Percentiles rank a stretch among this genome's conserved stretches.
Conservation (phyloP, 2,888 invertebrate genomes). For the Matsumyia berberina region DNA sequence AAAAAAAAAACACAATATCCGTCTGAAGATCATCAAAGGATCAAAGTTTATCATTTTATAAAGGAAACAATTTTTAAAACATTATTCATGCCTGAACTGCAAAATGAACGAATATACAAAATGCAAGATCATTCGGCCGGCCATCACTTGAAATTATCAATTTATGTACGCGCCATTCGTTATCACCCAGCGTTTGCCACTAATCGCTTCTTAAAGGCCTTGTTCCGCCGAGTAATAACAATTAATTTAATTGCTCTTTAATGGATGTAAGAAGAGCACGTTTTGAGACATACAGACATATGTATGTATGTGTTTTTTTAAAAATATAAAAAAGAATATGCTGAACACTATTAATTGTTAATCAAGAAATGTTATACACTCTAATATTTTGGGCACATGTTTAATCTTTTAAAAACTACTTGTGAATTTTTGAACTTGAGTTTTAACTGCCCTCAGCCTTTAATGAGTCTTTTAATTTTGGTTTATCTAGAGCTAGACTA, state of each 20-base stretch:
- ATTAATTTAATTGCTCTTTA: slow-evolving; percentile 59
- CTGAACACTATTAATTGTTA: too few species aligned
- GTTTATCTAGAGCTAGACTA: too few species aligned
- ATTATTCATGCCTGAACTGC: not conserved
- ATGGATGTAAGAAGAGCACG: slow-evolving; percentile 34
- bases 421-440: too few species aligned
- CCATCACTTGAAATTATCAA: slow-evolving; percentile 26
- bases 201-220: slow-evolving; percentile 51
- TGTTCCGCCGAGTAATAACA: slow-evolving; percentile 48
- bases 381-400: too few species aligned
- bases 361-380: too few species aligned
- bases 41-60: slow-evolving; percentile 30
- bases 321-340: too few species aligned
- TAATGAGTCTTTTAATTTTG: too few species aligned
- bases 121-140: slow-evolving; percentile 8
- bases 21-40: not conserved
- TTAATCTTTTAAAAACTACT: too few species aligned
- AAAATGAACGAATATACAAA: too few species aligned
- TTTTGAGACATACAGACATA: too few species aligned
- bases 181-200: slow-evolving; percentile 42
- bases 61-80: not conserved
- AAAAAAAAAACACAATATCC: not conserved
- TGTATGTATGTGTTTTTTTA: too few species aligned
- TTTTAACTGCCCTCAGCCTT: too few species aligned
- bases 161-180: slow-evolving; percentile 13